These are phyloP conservation scores for Andrena cerasifolii DNA, from an alignment of 1,140 invertebrate genomes.

Conservation along the genomic window DNA sequence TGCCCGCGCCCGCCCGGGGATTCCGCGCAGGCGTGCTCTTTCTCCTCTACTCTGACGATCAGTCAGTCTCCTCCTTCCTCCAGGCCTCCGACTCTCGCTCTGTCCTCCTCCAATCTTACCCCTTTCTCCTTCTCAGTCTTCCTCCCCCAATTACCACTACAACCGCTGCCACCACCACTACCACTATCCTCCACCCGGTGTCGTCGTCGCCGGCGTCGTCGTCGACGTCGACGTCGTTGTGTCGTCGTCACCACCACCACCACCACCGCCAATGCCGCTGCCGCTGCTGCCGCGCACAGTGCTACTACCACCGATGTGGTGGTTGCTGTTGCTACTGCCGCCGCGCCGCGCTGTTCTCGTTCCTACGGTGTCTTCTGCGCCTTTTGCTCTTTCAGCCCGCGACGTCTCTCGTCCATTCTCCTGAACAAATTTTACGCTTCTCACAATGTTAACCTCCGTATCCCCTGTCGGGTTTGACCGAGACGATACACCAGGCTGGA, in stretches of 20 bases:
- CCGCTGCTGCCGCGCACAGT: conserved; percentile 11
- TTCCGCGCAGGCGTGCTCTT: conserved; percentile 81
- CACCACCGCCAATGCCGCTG: background rate
- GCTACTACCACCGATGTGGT: conserved; percentile 8
- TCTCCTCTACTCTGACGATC: conserved; percentile 69
- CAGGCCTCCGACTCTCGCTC: conserved; percentile 35
- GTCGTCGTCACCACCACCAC: conserved; percentile 8
- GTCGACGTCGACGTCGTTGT: background rate
- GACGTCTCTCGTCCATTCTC: conserved; percentile 4
- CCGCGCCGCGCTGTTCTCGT: background rate
- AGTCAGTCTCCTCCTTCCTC: conserved; percentile 66
- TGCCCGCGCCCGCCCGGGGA: conserved; percentile 80
- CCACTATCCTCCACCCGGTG: background rate
- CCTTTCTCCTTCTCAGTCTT: conserved; percentile 34
- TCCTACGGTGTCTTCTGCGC: conserved; percentile 19
- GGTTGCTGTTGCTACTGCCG: background rate
- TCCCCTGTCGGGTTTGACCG: background rate
- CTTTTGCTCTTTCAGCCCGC: background rate
- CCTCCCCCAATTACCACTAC: conserved; percentile 37
- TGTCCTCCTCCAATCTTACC: conserved; percentile 15
- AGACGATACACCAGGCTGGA: background rate
- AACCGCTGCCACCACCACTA: background rate
- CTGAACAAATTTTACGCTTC: conserved; percentile 32
- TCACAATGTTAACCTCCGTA: conserved; percentile 8
- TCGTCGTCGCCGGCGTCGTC: conserved; percentile 20